These are phyloP conservation scores for Cryptomyrus ogoouensis DNA, from an alignment of 2,113 vertebrate species.

Conservation along the genomic window DNA sequence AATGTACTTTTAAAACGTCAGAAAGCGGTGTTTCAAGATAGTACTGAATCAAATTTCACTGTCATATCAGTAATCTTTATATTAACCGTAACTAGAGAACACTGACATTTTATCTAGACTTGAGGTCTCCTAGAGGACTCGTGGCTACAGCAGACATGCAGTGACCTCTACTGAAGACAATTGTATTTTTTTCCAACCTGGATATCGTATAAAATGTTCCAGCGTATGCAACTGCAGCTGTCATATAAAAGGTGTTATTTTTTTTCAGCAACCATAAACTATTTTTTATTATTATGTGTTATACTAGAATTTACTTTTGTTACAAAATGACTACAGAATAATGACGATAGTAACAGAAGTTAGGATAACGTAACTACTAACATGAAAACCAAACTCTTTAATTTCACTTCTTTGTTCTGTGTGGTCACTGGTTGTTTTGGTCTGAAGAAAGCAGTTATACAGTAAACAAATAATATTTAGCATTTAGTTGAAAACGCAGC, in stretches of 20 bases:
- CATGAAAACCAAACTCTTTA: background rate
- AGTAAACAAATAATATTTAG: background rate
- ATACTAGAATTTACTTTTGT: background rate
- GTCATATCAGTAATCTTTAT: background rate
- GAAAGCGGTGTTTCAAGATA: background rate
- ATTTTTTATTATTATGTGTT: background rate
- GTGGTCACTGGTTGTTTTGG: background rate
- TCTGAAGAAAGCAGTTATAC: background rate
- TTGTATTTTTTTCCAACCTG: background rate
- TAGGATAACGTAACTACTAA: background rate
- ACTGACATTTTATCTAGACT: background rate
- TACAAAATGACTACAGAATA: background rate
- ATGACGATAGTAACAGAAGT: background rate
- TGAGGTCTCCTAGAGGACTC: background rate
- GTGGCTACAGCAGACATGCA: background rate
- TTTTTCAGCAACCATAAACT: background rate
- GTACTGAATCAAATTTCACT: background rate
- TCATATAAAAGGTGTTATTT: background rate
- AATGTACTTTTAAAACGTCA: background rate
- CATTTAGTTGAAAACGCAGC: background rate
- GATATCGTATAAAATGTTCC: background rate
- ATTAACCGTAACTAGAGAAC: background rate
- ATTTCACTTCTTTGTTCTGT: background rate
- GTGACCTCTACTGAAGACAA: background rate
- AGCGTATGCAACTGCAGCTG: background rate